Base-by-base conservation (phyloP, 2,113 vertebrate genomes). In the Urocolius indicus region DNA sequence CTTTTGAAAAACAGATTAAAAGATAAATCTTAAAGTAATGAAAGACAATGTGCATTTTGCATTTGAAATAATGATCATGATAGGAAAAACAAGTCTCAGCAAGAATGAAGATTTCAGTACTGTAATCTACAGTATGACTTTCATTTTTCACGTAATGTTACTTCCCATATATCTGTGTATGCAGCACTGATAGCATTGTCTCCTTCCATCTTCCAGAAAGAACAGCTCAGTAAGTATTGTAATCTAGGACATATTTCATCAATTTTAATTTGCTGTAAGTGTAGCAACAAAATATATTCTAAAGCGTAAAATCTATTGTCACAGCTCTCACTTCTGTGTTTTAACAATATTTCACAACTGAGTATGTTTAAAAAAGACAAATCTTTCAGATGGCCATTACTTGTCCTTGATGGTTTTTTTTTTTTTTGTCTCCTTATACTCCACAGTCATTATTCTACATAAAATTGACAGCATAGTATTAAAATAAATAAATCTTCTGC, bases 401-500 rank as follows among this genome's bases (percentile, higher is more conserved):
- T 78, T 80, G 32, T 75, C 68, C 87, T 94, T 92, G 76, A 48
- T 36, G n/a, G 9, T 2, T 5, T 51, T 84, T 82, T 59, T 41
- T 2, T 5, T 51, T 84, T 82, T 59, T 29, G 4, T 34, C n/a
- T 84, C 34, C 48, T 80, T 46, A 58, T 48, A 86, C 78, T 74
- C 36, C 34, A 46, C 6, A 76, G 68, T 84, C 85, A 93, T 91
- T 90, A 90, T 72, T 90, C 57, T 61, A 45, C 43, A 54, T 26
- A 51, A 86, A 90, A 90, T 43, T 76, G 57, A 74, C n/a, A 89
- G 21, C 21, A 38, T 21, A 69, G 78, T 55, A 92, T 75, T 90
- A 30, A 93, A 87, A 94, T 89, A 91, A 94, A 95, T 88, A 71
- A 67, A 77, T 79, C 29, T 91, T 87, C 66, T 73, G 49, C 58